Percentiles rank a stretch among this genome's conserved stretches.
phyloP scores from a whole-genome alignment of 2,113 vertebrate species.

The Tachycineta bicolor region DNA sequence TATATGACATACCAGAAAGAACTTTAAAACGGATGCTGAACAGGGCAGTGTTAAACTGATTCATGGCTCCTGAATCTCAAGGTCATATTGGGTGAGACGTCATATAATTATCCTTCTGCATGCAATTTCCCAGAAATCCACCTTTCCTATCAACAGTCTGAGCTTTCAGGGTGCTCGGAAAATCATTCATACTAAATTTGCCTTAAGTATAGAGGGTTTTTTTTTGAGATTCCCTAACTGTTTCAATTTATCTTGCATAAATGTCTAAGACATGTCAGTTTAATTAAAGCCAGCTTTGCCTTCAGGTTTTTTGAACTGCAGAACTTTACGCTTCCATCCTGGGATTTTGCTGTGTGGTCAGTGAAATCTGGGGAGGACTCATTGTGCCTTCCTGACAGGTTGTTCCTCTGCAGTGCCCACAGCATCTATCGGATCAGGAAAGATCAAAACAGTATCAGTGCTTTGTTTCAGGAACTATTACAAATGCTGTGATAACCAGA shows the following conservation, averaged over 20 bases:
- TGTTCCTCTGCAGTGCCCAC: not conserved
- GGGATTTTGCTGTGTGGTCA: not conserved
- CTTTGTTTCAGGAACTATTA: not conserved
- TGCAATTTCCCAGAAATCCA: not conserved
- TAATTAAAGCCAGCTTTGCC: not conserved
- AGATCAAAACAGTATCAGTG: not conserved
- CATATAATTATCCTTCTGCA: not conserved
- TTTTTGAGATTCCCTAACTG: not conserved
- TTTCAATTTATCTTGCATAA: not conserved
- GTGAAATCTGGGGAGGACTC: not conserved
- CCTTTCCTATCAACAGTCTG: not conserved
- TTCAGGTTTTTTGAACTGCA: not conserved
- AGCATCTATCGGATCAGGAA: not conserved
- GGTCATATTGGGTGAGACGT: slow-evolving; percentile 52
- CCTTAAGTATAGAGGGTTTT: not conserved
- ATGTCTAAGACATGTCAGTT: not conserved
- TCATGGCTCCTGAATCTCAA: slow-evolving; percentile 29
- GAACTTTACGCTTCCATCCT: not conserved
- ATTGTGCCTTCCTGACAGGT: not conserved
- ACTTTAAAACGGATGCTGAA: not conserved
- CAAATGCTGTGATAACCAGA: not conserved
- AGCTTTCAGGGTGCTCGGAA: not conserved
- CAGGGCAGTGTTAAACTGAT: slow-evolving; percentile 23
- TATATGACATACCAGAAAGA: slow-evolving; percentile 42
- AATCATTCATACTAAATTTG: not conserved